Evolutionary conservation across 2,113 vertebrate species (phyloP).

Genomic region (Echinops telfairi): DNA sequence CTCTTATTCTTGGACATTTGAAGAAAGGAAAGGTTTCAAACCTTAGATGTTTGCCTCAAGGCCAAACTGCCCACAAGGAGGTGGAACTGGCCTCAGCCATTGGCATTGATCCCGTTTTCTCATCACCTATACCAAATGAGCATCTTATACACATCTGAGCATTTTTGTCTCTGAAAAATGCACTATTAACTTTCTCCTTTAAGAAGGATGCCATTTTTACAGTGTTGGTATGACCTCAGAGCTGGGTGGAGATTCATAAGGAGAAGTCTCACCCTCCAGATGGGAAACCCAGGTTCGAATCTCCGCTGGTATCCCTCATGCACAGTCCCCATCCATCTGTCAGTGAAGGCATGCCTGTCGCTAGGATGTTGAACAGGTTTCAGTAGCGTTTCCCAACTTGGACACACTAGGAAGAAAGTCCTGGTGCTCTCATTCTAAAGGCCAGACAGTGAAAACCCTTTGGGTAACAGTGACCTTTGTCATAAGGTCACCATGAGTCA

Average conservation of each 20-base stretch:
- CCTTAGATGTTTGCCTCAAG: not conserved
- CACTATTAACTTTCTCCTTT: not conserved
- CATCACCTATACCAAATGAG: not conserved
- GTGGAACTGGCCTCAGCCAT: not conserved
- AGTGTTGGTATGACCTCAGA: not conserved
- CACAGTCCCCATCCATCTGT: not conserved
- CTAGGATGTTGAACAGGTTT: not conserved
- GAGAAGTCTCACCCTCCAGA: not conserved
- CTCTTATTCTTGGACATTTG: conserved; percentile 17
- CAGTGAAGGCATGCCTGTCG: not conserved
- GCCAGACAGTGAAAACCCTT: not conserved
- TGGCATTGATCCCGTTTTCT: not conserved
- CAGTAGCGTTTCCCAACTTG: not conserved
- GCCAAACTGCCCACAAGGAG: not conserved
- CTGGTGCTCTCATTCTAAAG: not conserved
- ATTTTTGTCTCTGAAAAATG: not conserved
- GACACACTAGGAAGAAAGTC: not conserved
- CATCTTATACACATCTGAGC: not conserved
- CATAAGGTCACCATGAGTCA: not conserved
- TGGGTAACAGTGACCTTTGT: no score
- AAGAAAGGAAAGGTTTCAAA: conserved; percentile 4
- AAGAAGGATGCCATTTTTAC: not conserved
- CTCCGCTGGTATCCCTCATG: not conserved
- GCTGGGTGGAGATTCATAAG: not conserved
- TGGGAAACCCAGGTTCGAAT: not conserved